These are phyloP conservation scores for Todiramphus chloris DNA, from an alignment of 2,113 vertebrate genomes.

Conservation along the genomic window DNA sequence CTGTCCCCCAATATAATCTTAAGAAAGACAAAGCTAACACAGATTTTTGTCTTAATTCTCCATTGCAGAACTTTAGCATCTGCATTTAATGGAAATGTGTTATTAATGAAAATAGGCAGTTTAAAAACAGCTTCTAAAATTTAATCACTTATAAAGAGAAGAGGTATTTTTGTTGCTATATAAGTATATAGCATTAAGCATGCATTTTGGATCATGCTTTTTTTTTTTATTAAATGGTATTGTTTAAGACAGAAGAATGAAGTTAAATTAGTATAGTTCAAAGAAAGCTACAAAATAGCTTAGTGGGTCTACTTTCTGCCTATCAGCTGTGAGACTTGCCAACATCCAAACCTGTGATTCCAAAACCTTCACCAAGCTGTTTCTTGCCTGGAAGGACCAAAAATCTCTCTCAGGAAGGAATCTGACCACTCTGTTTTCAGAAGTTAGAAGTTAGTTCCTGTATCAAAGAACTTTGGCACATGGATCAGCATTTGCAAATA, in stretches of 20 bases:
- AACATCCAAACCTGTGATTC: background rate
- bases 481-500: background rate
- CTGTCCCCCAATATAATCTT: conserved; percentile 24
- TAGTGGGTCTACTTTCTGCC: background rate
- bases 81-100: background rate
- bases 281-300: background rate
- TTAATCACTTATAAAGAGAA: background rate
- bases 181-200: background rate
- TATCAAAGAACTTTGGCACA: background rate
- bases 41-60: conserved; percentile 14
- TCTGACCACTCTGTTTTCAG: background rate
- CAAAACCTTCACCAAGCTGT: background rate
- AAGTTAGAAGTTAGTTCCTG: background rate
- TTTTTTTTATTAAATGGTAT: background rate
- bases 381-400: background rate
- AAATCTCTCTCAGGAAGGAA: background rate
- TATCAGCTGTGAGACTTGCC: background rate
- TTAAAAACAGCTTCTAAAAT: background rate
- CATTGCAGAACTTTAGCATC: background rate
- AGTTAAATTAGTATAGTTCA: background rate
- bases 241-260: background rate
- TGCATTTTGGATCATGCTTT: background rate
- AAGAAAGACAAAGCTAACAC: conserved; percentile 25
- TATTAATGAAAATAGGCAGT: background rate
- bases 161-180: background rate